Evolutionary conservation across 2,888 invertebrate species (phyloP).

Genomic region (Trissolcus japonicus): DNA sequence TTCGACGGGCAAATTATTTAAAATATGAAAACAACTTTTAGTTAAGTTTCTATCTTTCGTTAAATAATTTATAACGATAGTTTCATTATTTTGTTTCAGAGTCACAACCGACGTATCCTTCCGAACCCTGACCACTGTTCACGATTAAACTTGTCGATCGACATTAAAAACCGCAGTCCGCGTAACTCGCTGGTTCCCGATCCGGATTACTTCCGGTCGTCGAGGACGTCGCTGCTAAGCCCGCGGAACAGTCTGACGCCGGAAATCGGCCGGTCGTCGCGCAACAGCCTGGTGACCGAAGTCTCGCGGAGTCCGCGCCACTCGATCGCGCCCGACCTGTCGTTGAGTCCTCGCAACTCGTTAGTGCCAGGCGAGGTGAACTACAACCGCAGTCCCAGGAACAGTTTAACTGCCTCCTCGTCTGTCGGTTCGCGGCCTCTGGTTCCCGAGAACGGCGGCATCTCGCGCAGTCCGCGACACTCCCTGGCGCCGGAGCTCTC

Average conservation of each 20-base stretch:
- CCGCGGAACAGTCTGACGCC: conserved; percentile 81
- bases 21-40: too few relatives aligned
- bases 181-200: conserved; percentile 82
- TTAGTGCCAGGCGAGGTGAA: conserved; percentile 79
- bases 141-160: conserved; percentile 78
- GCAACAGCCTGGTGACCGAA: conserved; percentile 79
- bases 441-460: conserved; percentile 71
- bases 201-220: conserved; percentile 75
- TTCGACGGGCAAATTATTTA: too few relatives aligned
- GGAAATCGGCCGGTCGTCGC: conserved; percentile 78
- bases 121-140: conserved; percentile 80
- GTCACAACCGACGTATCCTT: conserved; percentile 77
- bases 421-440: conserved; percentile 57
- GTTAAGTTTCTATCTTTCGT: too few relatives aligned
- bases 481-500: conserved; percentile 79
- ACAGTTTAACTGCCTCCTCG: conserved; percentile 74
- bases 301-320: conserved; percentile 80
- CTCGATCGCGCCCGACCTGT: conserved; percentile 79
- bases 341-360: conserved; percentile 80
- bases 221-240: conserved; percentile 80
- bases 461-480: conserved; percentile 80
- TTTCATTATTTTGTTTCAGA: conserved; percentile 54
- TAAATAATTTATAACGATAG: too few relatives aligned
- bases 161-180: conserved; percentile 75
- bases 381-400: conserved; percentile 78